Evolutionary conservation across 2,113 vertebrate species (phyloP).

Genomic region (Argyrosomus japonicus): DNA sequence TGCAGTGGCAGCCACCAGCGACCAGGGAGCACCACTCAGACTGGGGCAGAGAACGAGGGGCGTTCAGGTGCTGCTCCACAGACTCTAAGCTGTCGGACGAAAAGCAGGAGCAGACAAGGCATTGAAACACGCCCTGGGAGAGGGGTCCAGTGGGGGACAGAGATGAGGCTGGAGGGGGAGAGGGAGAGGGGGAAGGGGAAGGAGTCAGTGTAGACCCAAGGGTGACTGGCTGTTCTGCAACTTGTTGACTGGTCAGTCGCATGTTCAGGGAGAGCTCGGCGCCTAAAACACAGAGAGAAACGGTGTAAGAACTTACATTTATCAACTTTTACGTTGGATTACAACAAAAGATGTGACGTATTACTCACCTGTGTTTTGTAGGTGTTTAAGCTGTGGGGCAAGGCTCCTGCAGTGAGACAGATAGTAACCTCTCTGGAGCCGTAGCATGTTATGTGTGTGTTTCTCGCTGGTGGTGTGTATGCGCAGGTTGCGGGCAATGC

Average conservation of each 20-base stretch:
- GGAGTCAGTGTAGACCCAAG: slow-evolving; percentile 91
- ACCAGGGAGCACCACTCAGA: slow-evolving; percentile 95
- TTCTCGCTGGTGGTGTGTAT: slow-evolving; percentile 99
- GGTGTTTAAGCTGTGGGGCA: slow-evolving; percentile 89
- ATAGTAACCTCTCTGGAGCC: slow-evolving; percentile 97
- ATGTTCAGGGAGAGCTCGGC: slow-evolving; percentile 93
- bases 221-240: slow-evolving; percentile 92
- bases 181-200: slow-evolving; percentile 76
- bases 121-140: slow-evolving; percentile 94
- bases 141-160: slow-evolving; percentile 89
- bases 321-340: not conserved
- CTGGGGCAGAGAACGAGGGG: slow-evolving; percentile 93
- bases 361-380: slow-evolving; percentile 85
- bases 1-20: slow-evolving; percentile 95
- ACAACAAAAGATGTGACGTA: not conserved
- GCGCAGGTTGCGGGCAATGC: slow-evolving; percentile 96
- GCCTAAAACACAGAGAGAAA: slow-evolving; percentile 78
- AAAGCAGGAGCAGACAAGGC: slow-evolving; percentile 96
- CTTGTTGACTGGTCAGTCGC: slow-evolving; percentile 90
- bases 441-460: slow-evolving; percentile 98
- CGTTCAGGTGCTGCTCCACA: slow-evolving; percentile 93
- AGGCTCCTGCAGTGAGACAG: slow-evolving; percentile 94
- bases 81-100: slow-evolving; percentile 94
- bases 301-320: not conserved
- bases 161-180: slow-evolving; percentile 69